These are phyloP conservation scores for Dolichallabes microphthalmus DNA, from an alignment of 2,113 vertebrate species.

Conservation along the genomic window DNA sequence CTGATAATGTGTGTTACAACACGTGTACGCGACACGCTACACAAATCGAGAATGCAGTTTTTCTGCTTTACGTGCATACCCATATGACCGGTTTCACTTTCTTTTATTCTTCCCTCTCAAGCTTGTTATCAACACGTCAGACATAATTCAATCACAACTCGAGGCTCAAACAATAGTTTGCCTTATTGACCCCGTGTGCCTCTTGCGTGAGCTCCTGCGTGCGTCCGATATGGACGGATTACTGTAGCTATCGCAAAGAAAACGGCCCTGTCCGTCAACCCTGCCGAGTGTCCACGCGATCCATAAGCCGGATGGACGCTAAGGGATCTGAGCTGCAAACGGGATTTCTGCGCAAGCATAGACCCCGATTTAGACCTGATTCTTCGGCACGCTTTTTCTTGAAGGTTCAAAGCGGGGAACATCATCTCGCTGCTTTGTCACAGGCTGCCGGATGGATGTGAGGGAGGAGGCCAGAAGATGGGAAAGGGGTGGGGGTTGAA, in stretches of 20 bases:
- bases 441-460: conserved; percentile 18
- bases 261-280: conserved; percentile 52
- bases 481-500: neutral
- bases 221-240: conserved; percentile 51
- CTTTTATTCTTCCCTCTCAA: conserved; percentile 2
- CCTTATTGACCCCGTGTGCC: conserved; percentile 53
- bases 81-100: conserved; percentile 8
- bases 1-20: conserved; percentile 1
- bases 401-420: neutral
- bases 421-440: conserved; percentile 26
- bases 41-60: neutral
- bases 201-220: conserved; percentile 28
- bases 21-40: neutral
- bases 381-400: conserved; percentile 7
- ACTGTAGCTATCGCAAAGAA: conserved; percentile 47
- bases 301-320: conserved; percentile 39
- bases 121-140: conserved; percentile 38
- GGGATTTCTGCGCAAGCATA: conserved; percentile 37
- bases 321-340: conserved; percentile 33
- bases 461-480: neutral
- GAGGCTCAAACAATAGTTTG: conserved; percentile 48
- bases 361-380: conserved; percentile 18
- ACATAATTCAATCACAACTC: conserved; percentile 52
- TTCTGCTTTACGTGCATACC: neutral
- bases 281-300: conserved; percentile 39